phyloP scores from a whole-genome alignment of 2,113 vertebrate genomes.

The Leptosomus discolor region DNA sequence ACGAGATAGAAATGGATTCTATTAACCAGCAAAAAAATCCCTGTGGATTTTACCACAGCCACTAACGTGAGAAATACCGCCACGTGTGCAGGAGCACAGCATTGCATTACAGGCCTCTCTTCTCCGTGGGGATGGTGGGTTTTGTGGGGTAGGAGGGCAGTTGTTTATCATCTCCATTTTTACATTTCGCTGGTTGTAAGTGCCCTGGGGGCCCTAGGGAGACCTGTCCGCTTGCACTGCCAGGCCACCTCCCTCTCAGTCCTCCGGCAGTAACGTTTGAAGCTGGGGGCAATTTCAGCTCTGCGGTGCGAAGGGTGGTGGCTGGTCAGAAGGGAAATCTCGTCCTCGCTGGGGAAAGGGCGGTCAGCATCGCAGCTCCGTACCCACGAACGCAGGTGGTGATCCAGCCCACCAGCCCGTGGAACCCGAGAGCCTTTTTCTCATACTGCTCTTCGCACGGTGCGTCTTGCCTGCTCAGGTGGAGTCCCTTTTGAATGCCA shows the following conservation, averaged over 20 bases:
- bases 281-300: neutral
- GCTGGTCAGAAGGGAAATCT: neutral
- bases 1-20: slow-evolving; percentile 39
- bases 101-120: slow-evolving; percentile 4
- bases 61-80: slow-evolving; percentile 26
- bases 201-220: neutral
- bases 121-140: neutral
- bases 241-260: neutral
- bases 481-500: neutral
- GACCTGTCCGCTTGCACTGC: neutral
- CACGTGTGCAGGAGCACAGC: neutral
- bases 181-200: neutral
- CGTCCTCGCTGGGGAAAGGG: neutral
- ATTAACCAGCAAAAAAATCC: neutral
- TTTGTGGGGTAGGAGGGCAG: neutral
- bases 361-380: fast-evolving
- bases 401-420: neutral
- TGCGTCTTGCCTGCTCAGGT: neutral
- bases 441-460: neutral
- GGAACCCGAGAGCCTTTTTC: neutral
- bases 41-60: neutral
- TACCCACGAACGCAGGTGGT: too few species aligned
- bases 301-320: too few species aligned
- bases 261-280: neutral
- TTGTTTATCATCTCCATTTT: neutral